These are phyloP conservation scores for Petrosia ficiformis DNA, from an alignment of 37 sponge, comb jelly and placozoan species.

Conservation along the genomic window DNA sequence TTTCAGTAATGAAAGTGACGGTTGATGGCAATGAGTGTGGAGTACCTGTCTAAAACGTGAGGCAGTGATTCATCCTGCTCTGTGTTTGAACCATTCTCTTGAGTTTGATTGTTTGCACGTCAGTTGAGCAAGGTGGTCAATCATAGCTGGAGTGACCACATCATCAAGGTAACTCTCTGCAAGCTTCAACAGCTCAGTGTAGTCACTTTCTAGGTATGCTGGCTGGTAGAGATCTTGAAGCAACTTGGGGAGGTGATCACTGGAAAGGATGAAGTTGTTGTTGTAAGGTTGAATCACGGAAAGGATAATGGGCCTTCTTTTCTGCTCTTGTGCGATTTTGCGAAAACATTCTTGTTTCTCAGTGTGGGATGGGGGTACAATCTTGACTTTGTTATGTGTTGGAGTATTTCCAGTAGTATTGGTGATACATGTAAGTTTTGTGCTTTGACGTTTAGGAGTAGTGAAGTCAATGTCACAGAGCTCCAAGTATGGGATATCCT, in stretches of 20 bases:
- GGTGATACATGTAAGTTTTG: no score
- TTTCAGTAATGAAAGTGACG: conserved; percentile 19
- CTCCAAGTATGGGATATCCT: conserved; percentile 20
- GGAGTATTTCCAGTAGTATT: not conserved
- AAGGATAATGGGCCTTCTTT: conserved; percentile 19
- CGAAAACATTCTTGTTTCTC: not conserved
- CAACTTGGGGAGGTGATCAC: conserved; percentile 22
- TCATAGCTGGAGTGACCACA: conserved; percentile 1
- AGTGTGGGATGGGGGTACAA: not conserved
- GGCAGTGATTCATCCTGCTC: conserved; percentile 40
- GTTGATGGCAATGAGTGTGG: conserved; percentile 21
- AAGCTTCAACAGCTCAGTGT: conserved; percentile 11
- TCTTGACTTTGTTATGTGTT: not conserved
- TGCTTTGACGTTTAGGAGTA: not conserved
- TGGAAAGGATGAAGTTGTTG: not conserved
- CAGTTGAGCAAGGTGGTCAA: not conserved
- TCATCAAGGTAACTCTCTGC: not conserved
- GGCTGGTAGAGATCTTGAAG: conserved; percentile 24
- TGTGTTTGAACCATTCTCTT: conserved; percentile 18
- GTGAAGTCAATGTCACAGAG: conserved; percentile 21
- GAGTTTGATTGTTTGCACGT: conserved; percentile 27
- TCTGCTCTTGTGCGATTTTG: not conserved
- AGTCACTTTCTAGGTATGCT: not conserved
- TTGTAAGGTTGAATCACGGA: conserved; percentile 26
- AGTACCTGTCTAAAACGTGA: conserved; percentile 22